phyloP scores from a whole-genome alignment of 2,113 vertebrate genomes.

The Aptenodytes patagonicus region DNA sequence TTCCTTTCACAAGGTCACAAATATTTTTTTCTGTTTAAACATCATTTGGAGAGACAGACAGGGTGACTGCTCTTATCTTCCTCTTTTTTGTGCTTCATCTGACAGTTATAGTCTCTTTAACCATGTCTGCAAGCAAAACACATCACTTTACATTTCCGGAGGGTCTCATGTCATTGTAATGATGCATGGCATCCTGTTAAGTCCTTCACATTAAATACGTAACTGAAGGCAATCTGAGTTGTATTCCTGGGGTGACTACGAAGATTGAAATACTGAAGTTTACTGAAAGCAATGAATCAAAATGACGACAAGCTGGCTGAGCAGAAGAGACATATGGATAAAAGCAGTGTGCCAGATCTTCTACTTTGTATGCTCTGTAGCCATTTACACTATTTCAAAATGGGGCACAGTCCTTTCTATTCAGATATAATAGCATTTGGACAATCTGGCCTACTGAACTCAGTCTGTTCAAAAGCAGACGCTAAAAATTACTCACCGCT shows the following conservation, averaged over 20 bases:
- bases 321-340: background rate
- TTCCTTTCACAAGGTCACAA: background rate
- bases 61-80: background rate
- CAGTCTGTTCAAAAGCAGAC: background rate
- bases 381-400: background rate
- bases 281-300: conserved; percentile 17
- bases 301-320: background rate
- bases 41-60: background rate
- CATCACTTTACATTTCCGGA: background rate
- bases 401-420: background rate
- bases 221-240: background rate
- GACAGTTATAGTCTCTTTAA: background rate
- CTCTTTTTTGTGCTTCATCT: background rate
- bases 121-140: background rate
- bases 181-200: background rate
- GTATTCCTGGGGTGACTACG: background rate
- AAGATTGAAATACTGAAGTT: conserved; percentile 8
- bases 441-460: background rate
- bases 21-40: background rate
- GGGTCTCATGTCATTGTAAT: background rate
- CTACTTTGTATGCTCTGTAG: background rate
- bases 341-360: background rate
- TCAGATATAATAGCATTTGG: background rate
- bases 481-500: background rate
- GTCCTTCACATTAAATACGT: background rate